These are phyloP conservation scores for Octomys mimax DNA, from an alignment of 2,797 vertebrate genomes.

Conservation along the genomic window DNA sequence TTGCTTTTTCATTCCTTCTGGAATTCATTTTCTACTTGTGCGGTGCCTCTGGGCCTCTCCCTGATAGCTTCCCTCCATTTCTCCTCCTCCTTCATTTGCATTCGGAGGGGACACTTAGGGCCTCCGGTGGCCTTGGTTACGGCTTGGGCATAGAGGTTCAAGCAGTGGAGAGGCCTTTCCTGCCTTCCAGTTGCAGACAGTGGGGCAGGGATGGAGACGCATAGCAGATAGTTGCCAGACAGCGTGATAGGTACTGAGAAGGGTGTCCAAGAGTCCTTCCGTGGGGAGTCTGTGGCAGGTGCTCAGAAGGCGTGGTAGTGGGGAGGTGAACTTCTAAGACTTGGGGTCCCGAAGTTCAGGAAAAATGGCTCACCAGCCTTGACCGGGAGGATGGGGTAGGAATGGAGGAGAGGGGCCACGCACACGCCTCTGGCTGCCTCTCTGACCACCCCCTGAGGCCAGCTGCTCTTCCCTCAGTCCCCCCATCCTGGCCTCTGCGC, in stretches of 20 bases:
- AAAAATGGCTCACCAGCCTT: background rate
- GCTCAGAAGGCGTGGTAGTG: background rate
- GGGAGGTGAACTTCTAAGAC: background rate
- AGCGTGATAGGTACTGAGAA: background rate
- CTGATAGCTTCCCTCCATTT: background rate
- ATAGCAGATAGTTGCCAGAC: accelerated
- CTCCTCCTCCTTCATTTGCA: background rate
- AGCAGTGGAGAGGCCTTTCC: background rate
- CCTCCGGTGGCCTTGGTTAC: background rate
- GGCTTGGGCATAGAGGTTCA: background rate
- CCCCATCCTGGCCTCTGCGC: background rate
- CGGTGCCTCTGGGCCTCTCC: background rate
- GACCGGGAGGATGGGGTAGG: background rate
- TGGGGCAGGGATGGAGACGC: background rate
- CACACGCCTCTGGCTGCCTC: background rate
- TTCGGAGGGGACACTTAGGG: background rate
- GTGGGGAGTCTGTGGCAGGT: no score
- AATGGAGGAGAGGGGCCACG: background rate
- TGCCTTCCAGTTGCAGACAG: background rate
- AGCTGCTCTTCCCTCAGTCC: background rate
- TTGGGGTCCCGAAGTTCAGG: background rate
- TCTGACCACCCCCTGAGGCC: background rate
- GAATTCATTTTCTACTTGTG: background rate
- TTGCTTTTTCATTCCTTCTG: background rate
- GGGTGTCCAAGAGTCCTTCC: background rate